Percentiles rank a stretch among this genome's conserved stretches.
Evolutionary conservation across 2,797 vertebrate genomes (phyloP).

Genomic region (Iguana delicatissima): DNA sequence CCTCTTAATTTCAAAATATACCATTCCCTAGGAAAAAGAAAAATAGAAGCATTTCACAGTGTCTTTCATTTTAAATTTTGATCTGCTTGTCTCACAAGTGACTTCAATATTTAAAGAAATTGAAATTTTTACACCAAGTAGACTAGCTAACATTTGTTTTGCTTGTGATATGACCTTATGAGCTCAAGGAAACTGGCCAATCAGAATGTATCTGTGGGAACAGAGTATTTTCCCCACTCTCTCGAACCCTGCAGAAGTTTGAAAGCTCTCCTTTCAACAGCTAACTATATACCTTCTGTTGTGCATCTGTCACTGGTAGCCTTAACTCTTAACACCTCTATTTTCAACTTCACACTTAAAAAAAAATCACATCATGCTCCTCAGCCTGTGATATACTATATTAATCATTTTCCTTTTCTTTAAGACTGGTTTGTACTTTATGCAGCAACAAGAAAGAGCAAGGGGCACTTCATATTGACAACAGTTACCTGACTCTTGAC

Average conservation of each 20-base stretch:
- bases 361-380: conserved; percentile 62
- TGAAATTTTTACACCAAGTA: not conserved
- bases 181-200: conserved; percentile 25
- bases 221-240: conserved; percentile 23
- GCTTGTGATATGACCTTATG: not conserved
- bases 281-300: conserved; percentile 75
- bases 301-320: conserved; percentile 70
- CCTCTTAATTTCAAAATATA: not conserved
- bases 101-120: not conserved
- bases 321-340: conserved; percentile 74
- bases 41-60: not conserved
- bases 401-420: conserved; percentile 38
- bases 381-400: conserved; percentile 66
- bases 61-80: not conserved
- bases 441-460: not conserved
- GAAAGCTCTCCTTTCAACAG: conserved; percentile 52
- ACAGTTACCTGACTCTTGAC: not conserved
- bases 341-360: conserved; percentile 78
- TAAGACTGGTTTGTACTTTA: not conserved
- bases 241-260: conserved; percentile 56
- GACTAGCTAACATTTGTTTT: not conserved
- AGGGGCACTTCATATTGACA: not conserved
- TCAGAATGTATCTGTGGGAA: conserved; percentile 16
- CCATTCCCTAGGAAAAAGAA: not conserved
- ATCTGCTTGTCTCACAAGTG: not conserved